A percentile compares a stretch with the other conserved stretches of the same genome.
Evolutionary conservation across 2,113 vertebrate species (phyloP).

Genomic region (Recurvirostra avosetta): DNA sequence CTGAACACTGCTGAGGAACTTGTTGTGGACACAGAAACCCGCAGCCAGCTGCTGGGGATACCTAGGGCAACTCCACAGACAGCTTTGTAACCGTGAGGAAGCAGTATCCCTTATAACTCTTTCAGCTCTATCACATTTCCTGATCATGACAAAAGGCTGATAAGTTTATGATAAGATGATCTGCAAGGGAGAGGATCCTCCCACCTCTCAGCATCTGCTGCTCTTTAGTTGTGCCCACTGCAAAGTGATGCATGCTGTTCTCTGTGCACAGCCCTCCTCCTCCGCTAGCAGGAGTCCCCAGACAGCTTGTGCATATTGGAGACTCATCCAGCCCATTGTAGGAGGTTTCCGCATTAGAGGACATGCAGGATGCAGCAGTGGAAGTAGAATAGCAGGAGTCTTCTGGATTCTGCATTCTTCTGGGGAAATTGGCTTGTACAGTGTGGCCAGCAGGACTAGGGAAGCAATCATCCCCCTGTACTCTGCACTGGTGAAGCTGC

Average conservation of each 20-base stretch:
- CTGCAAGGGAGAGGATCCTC: neutral
- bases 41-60: neutral
- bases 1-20: neutral
- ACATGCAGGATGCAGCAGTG: neutral
- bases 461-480: fast-evolving
- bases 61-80: neutral
- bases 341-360: neutral
- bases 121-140: neutral
- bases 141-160: neutral
- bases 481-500: fast-evolving
- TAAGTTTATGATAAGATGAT: neutral
- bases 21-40: neutral
- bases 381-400: neutral
- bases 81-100: neutral
- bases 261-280: neutral
- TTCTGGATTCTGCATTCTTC: neutral
- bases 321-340: neutral
- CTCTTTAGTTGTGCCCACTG: neutral
- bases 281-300: fast-evolving
- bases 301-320: neutral
- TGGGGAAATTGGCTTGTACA: neutral
- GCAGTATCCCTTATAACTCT: neutral
- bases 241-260: neutral
- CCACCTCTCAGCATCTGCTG: neutral
- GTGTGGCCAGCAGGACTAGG: fast-evolving